These are phyloP conservation scores for Aphelenchoides avenae DNA, from an alignment of 1,140 invertebrate genomes.

Conservation along the genomic window DNA sequence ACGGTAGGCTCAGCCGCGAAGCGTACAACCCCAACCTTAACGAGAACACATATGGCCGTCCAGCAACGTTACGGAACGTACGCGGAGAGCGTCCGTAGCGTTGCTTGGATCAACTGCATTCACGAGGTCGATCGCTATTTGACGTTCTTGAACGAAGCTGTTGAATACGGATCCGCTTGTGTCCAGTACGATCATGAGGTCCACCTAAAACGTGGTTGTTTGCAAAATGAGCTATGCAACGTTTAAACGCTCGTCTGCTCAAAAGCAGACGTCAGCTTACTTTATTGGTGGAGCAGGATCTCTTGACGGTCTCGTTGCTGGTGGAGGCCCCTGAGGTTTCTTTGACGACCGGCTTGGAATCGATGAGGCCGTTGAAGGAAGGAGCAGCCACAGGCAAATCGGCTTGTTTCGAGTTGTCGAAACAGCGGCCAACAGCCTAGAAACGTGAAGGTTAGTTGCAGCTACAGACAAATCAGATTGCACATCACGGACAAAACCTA, in stretches of 20 bases:
- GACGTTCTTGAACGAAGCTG: constrained; percentile 31
- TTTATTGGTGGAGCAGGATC: too few species aligned
- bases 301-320: too few species aligned
- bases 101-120: constrained; percentile 16
- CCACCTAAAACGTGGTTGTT: constrained; percentile 26
- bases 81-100: constrained; percentile 9
- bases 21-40: constrained; percentile 14
- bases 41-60: neutral
- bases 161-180: constrained; percentile 45
- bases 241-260: constrained; percentile 5
- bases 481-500: too few species aligned
- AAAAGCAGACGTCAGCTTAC: constrained; percentile 16
- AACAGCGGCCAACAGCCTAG: too few species aligned
- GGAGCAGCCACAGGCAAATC: too few species aligned
- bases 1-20: constrained; percentile 23
- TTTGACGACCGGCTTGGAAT: too few species aligned
- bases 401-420: too few species aligned
- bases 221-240: neutral
- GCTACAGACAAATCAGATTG: too few species aligned
- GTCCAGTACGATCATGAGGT: constrained; percentile 45
- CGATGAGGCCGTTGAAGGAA: too few species aligned
- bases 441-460: too few species aligned
- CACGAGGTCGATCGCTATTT: constrained; percentile 37
- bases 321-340: too few species aligned
- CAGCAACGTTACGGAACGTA: neutral